These are phyloP conservation scores for Beris morrisii DNA, from an alignment of 2,888 invertebrate species.

Conservation along the genomic window DNA sequence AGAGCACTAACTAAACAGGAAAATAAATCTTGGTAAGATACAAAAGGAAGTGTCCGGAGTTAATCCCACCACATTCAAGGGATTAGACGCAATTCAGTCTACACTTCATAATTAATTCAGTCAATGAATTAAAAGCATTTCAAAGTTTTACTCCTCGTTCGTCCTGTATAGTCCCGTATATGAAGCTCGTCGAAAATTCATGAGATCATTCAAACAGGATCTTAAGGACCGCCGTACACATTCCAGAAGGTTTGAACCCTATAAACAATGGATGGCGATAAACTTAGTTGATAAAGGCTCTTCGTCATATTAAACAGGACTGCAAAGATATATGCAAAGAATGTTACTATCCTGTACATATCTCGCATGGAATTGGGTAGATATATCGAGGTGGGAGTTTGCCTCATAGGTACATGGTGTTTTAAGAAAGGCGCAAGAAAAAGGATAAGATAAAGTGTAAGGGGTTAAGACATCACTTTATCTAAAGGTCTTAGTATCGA, in stretches of 20 bases:
- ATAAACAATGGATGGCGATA: constrained; percentile 30
- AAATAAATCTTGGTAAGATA: too few relatives aligned
- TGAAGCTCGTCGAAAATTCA: constrained; percentile 12
- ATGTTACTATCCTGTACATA: neutral
- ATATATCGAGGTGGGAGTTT: neutral
- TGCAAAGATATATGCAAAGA: neutral
- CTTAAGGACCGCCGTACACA: neutral
- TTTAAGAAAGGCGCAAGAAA: constrained; percentile 3
- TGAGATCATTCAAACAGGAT: constrained; percentile 26
- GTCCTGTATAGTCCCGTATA: neutral
- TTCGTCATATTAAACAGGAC: constrained; percentile 22
- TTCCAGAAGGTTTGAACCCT: constrained; percentile 9
- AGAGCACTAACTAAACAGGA: too few relatives aligned
- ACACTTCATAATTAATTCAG: constrained; percentile 53
- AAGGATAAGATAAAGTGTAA: constrained; percentile 25
- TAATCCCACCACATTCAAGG: constrained; percentile 18
- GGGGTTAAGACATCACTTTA: constrained; percentile 33
- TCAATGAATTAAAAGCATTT: constrained; percentile 50
- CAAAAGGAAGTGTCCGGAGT: too few relatives aligned
- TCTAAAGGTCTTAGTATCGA: constrained; percentile 28
- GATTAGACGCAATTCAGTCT: constrained; percentile 36
- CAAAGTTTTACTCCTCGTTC: constrained; percentile 14
- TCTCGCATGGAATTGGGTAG: neutral
- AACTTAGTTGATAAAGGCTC: constrained; percentile 27
- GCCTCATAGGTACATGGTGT: neutral